Base-by-base conservation (phyloP, 2,113 vertebrate genomes). In the Poeciliopsis occidentalis region DNA sequence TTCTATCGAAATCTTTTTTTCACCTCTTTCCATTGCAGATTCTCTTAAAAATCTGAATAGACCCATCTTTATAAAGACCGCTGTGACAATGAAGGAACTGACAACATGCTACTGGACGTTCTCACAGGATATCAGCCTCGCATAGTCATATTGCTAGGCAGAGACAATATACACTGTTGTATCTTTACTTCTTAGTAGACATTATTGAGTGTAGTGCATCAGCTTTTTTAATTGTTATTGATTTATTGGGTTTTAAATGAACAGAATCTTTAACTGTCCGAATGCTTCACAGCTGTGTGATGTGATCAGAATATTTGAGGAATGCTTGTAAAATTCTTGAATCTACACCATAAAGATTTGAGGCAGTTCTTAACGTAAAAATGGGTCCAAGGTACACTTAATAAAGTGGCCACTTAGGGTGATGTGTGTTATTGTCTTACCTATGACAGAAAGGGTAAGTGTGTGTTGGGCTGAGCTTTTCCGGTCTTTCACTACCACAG, bases 371-470 rank as follows among this genome's bases (percentile, higher is more conserved):
- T 19, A 51, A 22, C 19, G 19, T 7, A 51, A 51, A 51, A 51
- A 17, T 7, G 2, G 19, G 19, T 51, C 47, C 7, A 51, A 51
- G 47, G 39, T 15, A 0, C 13, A 41, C 12, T 15, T 41, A 41
- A 41, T 41, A 41, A 24, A 54, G 19, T 24, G 47, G 7, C 47
- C 47, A 54, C 17, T 24, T 3, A 54, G 22, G n/a, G 51, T 11
- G 10, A 27, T 44, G 8, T 15, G 31, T 60, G 79, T 24, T 37
- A 26, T 34, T 1, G 4, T 39, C 84, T 88, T 79, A 96, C 95
- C 95, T 69, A 94, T 87, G 51, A 95, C 92, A 24, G 91, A 91
- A 27, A 96, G 89, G 0, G 88, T 93, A 37, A 94, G 69, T 0
- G 87, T 89, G 81, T 95, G 94, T 39, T 95, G 91, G 10, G 91